Conservation (phyloP, 2,797 vertebrate genomes). For the Falco biarmicus region DNA sequence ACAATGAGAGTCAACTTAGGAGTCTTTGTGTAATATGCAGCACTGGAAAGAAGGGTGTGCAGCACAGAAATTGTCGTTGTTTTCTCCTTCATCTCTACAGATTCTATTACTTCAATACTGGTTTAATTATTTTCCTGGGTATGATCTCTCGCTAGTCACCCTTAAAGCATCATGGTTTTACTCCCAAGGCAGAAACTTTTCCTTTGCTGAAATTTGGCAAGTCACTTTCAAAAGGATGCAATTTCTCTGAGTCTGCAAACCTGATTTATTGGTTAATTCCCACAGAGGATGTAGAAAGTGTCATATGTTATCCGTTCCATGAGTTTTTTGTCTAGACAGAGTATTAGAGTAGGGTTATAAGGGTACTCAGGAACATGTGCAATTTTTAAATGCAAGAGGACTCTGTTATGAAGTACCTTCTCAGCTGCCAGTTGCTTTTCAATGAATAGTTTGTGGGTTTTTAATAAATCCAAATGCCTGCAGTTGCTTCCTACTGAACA, state of each 20-base stretch:
- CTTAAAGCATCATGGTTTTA: slow-evolving; percentile 24
- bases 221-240: slow-evolving; percentile 39
- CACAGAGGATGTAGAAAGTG: slow-evolving; percentile 44
- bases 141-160: neutral
- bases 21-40: neutral
- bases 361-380: slow-evolving; percentile 47
- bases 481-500: neutral
- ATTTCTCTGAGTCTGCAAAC: slow-evolving; percentile 32
- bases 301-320: slow-evolving; percentile 37
- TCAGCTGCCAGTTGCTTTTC: slow-evolving; percentile 26
- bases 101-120: neutral
- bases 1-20: neutral
- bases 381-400: neutral
- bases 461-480: neutral
- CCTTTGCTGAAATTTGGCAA: slow-evolving; percentile 43
- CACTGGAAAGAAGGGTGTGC: neutral
- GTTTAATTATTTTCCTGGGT: slow-evolving; percentile 24
- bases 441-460: neutral
- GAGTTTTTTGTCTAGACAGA: slow-evolving; percentile 75
- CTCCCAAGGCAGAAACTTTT: neutral
- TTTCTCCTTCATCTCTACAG: neutral
- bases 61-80: neutral
- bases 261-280: slow-evolving; percentile 68
- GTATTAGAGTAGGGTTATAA: slow-evolving; percentile 45
- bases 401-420: slow-evolving; percentile 22